Evolutionary conservation across 2,113 vertebrate genomes (phyloP).

Genomic region (Chitala chitala): DNA sequence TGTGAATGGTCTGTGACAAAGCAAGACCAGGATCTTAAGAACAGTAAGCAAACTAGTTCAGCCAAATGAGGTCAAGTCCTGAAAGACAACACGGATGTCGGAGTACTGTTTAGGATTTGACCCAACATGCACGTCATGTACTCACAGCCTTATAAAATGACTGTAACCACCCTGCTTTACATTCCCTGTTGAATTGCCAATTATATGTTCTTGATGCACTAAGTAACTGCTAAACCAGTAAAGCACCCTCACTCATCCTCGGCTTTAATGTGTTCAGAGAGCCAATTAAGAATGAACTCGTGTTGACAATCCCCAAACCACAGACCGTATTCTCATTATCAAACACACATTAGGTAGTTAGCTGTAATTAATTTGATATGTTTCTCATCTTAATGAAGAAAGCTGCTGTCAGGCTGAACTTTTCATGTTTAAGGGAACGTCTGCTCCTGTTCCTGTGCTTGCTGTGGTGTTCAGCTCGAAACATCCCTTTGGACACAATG

Average conservation of each 20-base stretch:
- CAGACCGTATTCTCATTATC: background rate
- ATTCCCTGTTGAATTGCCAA: background rate
- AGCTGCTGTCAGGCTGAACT: background rate
- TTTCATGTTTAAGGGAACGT: background rate
- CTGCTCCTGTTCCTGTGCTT: background rate
- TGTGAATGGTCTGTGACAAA: no score
- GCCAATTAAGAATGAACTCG: background rate
- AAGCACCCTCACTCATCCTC: background rate
- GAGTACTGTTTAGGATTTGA: no score
- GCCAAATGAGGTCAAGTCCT: no score
- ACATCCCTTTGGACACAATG: background rate
- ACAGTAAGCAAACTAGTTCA: no score
- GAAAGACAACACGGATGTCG: no score
- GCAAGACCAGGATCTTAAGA: no score
- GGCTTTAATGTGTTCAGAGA: background rate
- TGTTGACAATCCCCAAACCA: conserved; percentile 8
- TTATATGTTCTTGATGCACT: background rate
- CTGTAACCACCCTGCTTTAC: background rate
- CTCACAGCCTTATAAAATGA: no score
- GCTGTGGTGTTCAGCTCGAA: background rate
- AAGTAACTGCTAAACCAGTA: background rate
- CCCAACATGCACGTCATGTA: no score
- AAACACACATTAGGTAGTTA: background rate
- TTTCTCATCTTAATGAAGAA: background rate
- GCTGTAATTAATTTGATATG: background rate